Base-by-base conservation (phyloP, 1,140 invertebrate genomes). In the Drosophila obscura region DNA sequence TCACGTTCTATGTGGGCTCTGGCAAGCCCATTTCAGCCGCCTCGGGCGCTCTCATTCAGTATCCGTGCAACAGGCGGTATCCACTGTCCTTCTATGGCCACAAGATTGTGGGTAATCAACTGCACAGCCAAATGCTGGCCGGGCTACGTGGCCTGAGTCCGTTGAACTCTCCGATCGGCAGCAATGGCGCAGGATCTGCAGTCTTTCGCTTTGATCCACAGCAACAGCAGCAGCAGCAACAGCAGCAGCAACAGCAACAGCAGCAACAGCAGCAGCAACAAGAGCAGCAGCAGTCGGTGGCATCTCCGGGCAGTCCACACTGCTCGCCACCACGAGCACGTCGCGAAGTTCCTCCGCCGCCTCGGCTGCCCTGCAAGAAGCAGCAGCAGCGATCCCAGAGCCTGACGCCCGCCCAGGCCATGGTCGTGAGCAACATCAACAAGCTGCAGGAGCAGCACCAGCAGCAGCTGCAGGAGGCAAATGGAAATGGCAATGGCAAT, bases 1-100 rank as follows among this genome's bases (percentile, higher is more conserved):
- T 99, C 67, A 98, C 97, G 3, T 98, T 96, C 64, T 98, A 99
- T 90, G 97, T 98, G n/a, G 96, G 97, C 0, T 97, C 96, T 43
- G 96, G 87, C 24, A 94, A 95, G 90, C 95, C 97, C 1, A 97
- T 99, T 77, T 98, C 97, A 0, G 94, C 94, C 13, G 95, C 95
- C 0, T 98, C 97, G 9, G 97, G 97, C 1, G 97, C 97, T 0
- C 94, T 96, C 46, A 97, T 99, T 48, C 94, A 94, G 56, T 94
- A 94, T 68, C 97, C 97, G 2, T 94, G 94, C 31, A 96, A 96
- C 78, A 93, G 96, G 28, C 93, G 94, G 65, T 94, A 94, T 91
- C 95, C 95, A 0, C 90, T 96, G 6, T 92, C 91, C 19, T 92
- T 91, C 24, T 92, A 92, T 52, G 91, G 91, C 43, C 91, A 91